Evolutionary conservation across 2,888 invertebrate genomes (phyloP).

Genomic region (Pachydiplax longipennis): DNA sequence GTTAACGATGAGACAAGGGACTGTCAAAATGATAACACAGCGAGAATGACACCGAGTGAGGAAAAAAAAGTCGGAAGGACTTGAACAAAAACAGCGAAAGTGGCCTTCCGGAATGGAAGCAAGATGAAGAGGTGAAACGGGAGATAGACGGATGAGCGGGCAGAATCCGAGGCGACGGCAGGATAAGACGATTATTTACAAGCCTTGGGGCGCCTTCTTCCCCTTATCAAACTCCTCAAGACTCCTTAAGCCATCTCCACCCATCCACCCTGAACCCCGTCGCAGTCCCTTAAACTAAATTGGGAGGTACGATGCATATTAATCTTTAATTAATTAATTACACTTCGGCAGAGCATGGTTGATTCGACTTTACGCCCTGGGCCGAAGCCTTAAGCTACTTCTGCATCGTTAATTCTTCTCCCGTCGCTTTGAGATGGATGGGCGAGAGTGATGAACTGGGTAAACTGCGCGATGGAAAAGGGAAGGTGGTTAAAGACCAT

Average conservation of each 20-base stretch:
- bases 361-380: background rate
- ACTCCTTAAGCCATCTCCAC: background rate
- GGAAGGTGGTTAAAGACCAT: background rate
- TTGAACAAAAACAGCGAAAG: too few species aligned
- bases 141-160: background rate
- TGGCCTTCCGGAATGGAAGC: too few species aligned
- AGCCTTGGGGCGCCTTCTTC: background rate
- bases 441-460: background rate
- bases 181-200: background rate
- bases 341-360: background rate
- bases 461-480: background rate
- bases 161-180: too few species aligned
- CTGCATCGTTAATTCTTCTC: background rate
- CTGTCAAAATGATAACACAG: too few species aligned
- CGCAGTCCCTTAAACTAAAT: background rate
- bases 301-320: background rate
- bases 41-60: too few species aligned
- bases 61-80: too few species aligned
- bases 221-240: background rate
- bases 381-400: background rate
- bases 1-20: too few species aligned
- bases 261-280: too few species aligned
- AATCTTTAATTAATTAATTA: conserved; percentile 1
- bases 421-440: background rate
- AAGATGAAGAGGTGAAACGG: background rate